Evolutionary conservation across 2,113 vertebrate species (phyloP), one percentile per base, ranked within the genome.

Genomic region (Melanerpes formicivorus): DNA sequence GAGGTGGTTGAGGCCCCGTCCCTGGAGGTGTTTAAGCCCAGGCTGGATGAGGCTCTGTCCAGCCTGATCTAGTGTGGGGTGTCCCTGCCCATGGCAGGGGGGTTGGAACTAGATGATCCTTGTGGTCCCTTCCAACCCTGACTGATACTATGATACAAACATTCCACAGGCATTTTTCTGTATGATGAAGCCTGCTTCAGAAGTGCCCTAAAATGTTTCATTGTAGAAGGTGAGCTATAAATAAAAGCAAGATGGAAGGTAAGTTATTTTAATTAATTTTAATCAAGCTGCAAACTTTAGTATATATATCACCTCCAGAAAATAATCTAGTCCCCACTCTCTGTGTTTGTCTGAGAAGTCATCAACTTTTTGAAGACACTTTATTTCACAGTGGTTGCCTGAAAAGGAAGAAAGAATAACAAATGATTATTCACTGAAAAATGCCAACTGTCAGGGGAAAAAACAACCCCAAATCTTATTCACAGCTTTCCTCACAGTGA

Each of bases 241-340:
- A 64, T 9, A 66, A 80, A 87, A 76, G n/a, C 29, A 50, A 84
- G 29, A 55, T 46, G 18, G 13, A 23, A 87, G 5, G 18, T 17
- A 70, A 74, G 16, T 67, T 67, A 67, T 74, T 93, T 84, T 56
- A 37, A 80, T 16, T 60, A 4, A 63, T 67, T 96, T 90, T 62
- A 96, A 95, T 96, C 66, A 95, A 70, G 59, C 27, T 67, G 37
- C 59, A 70, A 94, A 89, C 90, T 97, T 98, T 4, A 97, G 34
- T 56, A 97, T 25, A 91, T 98, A 97, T 0, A 98, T 71, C 16
- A 95, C 95, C 66, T 98, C 97, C 65, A 97, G 70, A 64, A 98
- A 70, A 93, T 72, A 97, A 95, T 98, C 97, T 37, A 98, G 60
- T 55, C 97, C 97, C 97, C 97, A 98, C 3, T 65, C 54, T 69